These are phyloP conservation scores for Sylvicapra grimmia DNA, from an alignment of 2,113 vertebrate genomes.

Conservation along the genomic window DNA sequence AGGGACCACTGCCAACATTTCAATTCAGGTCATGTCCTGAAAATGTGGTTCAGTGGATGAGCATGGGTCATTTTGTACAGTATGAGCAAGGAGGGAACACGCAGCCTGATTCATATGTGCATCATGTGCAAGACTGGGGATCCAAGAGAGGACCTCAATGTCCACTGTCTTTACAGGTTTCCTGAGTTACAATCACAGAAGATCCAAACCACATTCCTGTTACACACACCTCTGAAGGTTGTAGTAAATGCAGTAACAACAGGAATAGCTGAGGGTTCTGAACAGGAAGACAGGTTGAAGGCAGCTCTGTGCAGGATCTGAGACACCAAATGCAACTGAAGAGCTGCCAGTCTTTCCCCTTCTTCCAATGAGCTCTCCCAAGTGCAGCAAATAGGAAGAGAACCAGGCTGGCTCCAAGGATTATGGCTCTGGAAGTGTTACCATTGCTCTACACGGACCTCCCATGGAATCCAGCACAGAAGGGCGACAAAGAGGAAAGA, in stretches of 20 bases:
- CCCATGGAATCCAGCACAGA: neutral
- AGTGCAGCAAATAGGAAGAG: neutral
- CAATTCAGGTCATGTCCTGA: neutral
- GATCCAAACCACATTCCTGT: neutral
- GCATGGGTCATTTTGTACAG: neutral
- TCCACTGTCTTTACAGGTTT: neutral
- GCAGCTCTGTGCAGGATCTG: neutral
- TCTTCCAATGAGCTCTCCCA: neutral
- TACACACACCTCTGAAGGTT: neutral
- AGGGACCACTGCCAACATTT: neutral
- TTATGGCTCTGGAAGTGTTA: neutral
- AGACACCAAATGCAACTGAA: neutral
- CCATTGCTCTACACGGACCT: neutral
- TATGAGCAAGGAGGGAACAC: neutral
- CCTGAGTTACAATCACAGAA: neutral
- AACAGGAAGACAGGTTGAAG: neutral
- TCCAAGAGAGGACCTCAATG: neutral
- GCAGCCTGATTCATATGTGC: neutral
- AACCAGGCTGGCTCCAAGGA: neutral
- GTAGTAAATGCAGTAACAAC: neutral
- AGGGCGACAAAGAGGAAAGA: neutral
- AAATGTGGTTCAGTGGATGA: neutral
- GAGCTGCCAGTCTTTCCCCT: neutral
- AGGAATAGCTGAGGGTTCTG: neutral
- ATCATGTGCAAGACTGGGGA: neutral